Evolutionary conservation across 2,888 invertebrate genomes (phyloP), one percentile per base, ranked within the genome.

Genomic region (Acleris emargana): DNA sequence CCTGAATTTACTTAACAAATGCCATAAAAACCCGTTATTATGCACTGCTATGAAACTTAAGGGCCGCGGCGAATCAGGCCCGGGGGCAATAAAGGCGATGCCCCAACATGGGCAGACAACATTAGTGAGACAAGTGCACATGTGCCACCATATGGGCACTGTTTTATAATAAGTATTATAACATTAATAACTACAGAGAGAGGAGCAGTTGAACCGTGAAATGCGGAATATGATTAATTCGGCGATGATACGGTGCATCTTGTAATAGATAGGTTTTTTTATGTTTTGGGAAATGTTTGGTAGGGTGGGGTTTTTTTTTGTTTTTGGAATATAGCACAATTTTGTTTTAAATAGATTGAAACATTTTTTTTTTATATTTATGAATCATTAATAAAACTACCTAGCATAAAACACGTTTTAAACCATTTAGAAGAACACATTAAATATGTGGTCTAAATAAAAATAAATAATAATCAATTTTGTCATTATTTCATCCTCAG

Each of bases 121-220:
- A 90, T 91, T 91, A 88, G 90, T 90, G 88, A 87, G 86, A 88
- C 88, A 84, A 81, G 76, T 76, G 77, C 89, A 88, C 86, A 87
- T 86, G 86, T 78, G 83, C 73, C 84, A 86, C 90, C 91, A 91
- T 91, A 91, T 91, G 91, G 89, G 84, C 75, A 70, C 74, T 71
- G 76, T 82, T 78, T 80, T 77, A 78, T 86, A 85, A 87, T 86
- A 86, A 86, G 32, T 32, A 9, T 32, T 32, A 32, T 32, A 32
- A 3, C 83, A 81, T 80, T 77, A 77, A 38, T 38, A 38, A 38
- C 38, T 58, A 67, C 69, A 77, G 81, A 80, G 80, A 71, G 76
- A 74, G 75, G 71, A 76, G 80, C 86, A 86, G 79, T 76, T 84
- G 89, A 77, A 76, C 81, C 87, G 84, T 86, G 83, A 85, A 89